Conservation (phyloP, 2,113 vertebrate species). For the Callospermophilus lateralis region DNA sequence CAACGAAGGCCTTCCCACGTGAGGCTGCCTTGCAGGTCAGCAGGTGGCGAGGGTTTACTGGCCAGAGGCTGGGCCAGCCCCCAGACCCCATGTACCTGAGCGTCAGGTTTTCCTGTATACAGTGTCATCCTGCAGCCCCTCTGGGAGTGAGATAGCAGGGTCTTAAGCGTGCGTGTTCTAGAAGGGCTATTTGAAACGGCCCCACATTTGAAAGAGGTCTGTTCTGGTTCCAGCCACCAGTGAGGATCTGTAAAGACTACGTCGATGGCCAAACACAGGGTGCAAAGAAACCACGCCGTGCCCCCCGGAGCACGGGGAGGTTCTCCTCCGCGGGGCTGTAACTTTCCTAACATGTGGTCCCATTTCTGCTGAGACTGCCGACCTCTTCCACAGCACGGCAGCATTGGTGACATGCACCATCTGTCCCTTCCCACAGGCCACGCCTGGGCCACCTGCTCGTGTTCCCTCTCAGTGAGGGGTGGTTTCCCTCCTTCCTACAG, state of each 20-base stretch:
- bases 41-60: background rate
- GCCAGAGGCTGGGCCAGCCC: background rate
- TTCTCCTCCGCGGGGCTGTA: background rate
- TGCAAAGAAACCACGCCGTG: background rate
- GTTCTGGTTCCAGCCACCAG: background rate
- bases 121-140: background rate
- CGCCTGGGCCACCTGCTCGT: background rate
- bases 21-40: background rate
- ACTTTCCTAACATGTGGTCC: background rate
- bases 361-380: background rate
- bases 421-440: background rate
- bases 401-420: accelerated
- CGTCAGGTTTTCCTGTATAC: background rate
- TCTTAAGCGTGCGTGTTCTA: background rate
- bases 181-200: background rate
- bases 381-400: background rate
- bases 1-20: background rate
- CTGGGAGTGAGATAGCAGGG: background rate
- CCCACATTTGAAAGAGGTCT: background rate
- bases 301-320: background rate
- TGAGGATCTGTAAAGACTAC: background rate
- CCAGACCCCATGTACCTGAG: background rate
- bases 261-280: background rate
- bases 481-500: background rate
- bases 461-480: background rate